Percentiles rank a stretch among this genome's conserved stretches.
These are phyloP conservation scores for Serinus canaria DNA, from an alignment of 2,113 vertebrate species.

Conservation along the genomic window DNA sequence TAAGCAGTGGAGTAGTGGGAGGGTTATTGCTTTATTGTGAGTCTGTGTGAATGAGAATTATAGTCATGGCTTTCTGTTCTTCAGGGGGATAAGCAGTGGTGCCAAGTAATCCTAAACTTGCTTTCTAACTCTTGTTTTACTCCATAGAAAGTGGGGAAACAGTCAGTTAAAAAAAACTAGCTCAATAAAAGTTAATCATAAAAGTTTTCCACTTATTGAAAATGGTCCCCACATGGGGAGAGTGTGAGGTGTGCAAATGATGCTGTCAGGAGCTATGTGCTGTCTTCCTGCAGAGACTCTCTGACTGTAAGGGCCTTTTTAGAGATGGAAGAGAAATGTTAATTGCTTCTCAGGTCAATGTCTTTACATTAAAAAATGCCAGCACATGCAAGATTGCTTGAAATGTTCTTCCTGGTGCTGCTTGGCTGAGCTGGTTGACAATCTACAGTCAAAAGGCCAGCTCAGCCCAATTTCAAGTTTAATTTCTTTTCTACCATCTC, in stretches of 20 bases:
- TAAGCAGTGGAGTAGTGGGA: not conserved
- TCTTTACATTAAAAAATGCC: not conserved
- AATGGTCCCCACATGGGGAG: accelerated
- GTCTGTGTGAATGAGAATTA: not conserved
- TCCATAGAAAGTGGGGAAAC: not conserved
- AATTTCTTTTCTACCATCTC: not conserved
- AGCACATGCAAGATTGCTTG: not conserved
- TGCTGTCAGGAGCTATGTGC: not conserved
- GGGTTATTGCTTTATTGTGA: not conserved
- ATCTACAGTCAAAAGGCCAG: not conserved
- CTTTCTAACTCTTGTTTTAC: not conserved
- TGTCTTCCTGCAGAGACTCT: not conserved
- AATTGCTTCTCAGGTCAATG: not conserved
- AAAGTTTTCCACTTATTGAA: not conserved
- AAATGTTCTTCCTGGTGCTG: not conserved
- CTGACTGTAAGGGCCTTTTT: not conserved
- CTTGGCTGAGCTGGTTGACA: not conserved
- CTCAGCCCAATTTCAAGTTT: not conserved
- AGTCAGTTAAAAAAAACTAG: not conserved
- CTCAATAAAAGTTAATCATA: not conserved
- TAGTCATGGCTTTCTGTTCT: not conserved
- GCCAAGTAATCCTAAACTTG: not conserved
- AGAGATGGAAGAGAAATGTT: not conserved
- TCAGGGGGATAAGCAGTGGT: not conserved
- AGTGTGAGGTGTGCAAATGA: not conserved